Conservation (phyloP, 2,797 vertebrate genomes). For the Propithecus deckenii region DNA sequence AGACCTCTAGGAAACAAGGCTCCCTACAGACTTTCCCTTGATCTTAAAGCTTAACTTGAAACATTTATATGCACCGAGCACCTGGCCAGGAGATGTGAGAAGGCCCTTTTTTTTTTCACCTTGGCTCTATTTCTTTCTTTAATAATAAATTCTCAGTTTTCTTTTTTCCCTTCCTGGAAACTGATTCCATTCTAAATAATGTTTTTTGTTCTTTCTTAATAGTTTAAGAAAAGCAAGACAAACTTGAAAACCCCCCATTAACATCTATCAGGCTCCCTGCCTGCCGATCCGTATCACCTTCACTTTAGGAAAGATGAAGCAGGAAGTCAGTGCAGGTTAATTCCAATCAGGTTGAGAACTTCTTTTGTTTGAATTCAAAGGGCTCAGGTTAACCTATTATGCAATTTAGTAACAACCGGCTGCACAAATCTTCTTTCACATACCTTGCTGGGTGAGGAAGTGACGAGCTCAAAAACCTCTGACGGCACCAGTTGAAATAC, state of each 20-base stretch:
- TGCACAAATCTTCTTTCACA: not conserved
- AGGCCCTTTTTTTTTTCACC: constrained; percentile 79
- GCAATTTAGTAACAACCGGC: constrained; percentile 20
- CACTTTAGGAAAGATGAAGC: constrained; percentile 57
- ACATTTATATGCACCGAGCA: constrained; percentile 88
- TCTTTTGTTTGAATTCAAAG: constrained; percentile 67
- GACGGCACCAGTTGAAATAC: not conserved
- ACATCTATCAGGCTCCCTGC: not conserved
- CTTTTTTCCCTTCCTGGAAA: constrained; percentile 72
- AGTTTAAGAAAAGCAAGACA: constrained; percentile 73
- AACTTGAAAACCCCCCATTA: constrained; percentile 65
- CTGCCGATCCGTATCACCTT: not conserved
- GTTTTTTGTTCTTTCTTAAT: constrained; percentile 74
- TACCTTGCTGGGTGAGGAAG: not conserved
- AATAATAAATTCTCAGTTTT: constrained; percentile 83
- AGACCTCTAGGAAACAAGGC: constrained; percentile 85
- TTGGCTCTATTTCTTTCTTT: constrained; percentile 85
- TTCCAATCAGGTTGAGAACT: constrained; percentile 34
- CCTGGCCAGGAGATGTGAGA: constrained; percentile 85
- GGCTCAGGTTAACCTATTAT: not conserved
- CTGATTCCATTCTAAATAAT: constrained; percentile 76
- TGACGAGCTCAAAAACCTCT: not conserved
- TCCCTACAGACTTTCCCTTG: constrained; percentile 87
- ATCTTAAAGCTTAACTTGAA: constrained; percentile 88
- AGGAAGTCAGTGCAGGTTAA: constrained; percentile 40